Base-by-base conservation (phyloP, 2,888 invertebrate genomes). In the Rhogogaster chlorosoma region DNA sequence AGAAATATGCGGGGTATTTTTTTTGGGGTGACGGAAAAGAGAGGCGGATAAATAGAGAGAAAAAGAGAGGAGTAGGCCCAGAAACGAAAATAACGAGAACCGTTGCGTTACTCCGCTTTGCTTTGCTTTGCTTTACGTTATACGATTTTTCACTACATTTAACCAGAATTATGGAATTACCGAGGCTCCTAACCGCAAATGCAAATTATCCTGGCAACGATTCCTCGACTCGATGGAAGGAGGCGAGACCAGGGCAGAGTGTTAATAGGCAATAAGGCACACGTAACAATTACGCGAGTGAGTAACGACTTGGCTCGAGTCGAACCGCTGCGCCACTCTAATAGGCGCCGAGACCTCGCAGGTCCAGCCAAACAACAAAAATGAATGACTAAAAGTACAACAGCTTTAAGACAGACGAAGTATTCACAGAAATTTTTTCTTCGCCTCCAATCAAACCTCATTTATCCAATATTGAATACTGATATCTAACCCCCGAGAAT, bases 101-200 rank as follows among this genome's bases (percentile, higher is more conserved):
- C 61, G 26, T 71, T 38, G 9, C 71, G 1, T 38, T 71, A 10
- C n/a, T 29, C 49, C 67, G 84, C 45, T 71, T 18, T 73, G 9
- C 32, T 3, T 83, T 70, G 4, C 75, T 5, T 42, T 36, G 9
- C 10, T 2, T 84, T 67, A 77, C 78, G 84, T 77, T 87, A 86
- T 85, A 86, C 88, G 88, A 91, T 91, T 91, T 91, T 90, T 90
- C 90, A 89, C 88, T 90, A 91, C 90, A 91, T 91, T 91, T 90
- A 85, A 89, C 88, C 83, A 86, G 87, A 88, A 89, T 80, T 80
- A 80, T 80, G 61, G 80, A 80, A 80, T 61, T 80, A 80, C 77
- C 29, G 29, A 45, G 29, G 45, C 9, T 45, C 32, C 49, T 45
- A 67, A 67, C 67, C 67, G 83, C 77, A 71, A 85, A 86, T 87